phyloP scores from a whole-genome alignment of 2,797 vertebrate species.

The Gymnothorax javanicus region DNA sequence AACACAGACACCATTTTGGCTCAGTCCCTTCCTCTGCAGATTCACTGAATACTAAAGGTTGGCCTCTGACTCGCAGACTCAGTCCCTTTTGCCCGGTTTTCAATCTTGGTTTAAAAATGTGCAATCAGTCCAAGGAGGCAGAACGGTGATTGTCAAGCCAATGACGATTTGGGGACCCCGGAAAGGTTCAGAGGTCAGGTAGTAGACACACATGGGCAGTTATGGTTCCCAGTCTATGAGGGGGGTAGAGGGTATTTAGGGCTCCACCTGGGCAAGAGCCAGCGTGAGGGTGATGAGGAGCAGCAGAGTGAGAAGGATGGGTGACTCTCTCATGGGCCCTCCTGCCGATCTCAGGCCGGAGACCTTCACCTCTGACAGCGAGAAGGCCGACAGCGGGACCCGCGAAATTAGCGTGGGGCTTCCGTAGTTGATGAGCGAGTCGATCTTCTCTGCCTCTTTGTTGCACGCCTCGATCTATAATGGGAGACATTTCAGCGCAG shows the following conservation, averaged over 20 bases:
- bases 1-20: background rate
- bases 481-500: background rate
- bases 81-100: background rate
- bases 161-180: constrained; percentile 1
- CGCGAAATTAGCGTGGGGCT: constrained; percentile 91
- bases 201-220: background rate
- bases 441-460: constrained; percentile 97
- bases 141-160: constrained; percentile 58
- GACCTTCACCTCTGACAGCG: constrained; percentile 82
- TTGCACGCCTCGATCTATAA: constrained; percentile 93
- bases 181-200: constrained; percentile 38
- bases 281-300: constrained; percentile 41
- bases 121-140: background rate
- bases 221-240: background rate
- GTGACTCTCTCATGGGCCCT: constrained; percentile 14
- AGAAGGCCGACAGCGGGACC: constrained; percentile 89
- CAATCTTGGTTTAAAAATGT: background rate
- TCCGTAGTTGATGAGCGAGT: constrained; percentile 92
- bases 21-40: background rate
- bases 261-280: constrained; percentile 31
- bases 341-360: constrained; percentile 75
- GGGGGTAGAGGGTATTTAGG: constrained; percentile 5
- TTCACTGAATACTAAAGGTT: background rate
- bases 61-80: background rate
- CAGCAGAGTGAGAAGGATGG: constrained; percentile 43